phyloP scores from a whole-genome alignment of 2,888 invertebrate genomes.

The Ornithoptera priamus region DNA sequence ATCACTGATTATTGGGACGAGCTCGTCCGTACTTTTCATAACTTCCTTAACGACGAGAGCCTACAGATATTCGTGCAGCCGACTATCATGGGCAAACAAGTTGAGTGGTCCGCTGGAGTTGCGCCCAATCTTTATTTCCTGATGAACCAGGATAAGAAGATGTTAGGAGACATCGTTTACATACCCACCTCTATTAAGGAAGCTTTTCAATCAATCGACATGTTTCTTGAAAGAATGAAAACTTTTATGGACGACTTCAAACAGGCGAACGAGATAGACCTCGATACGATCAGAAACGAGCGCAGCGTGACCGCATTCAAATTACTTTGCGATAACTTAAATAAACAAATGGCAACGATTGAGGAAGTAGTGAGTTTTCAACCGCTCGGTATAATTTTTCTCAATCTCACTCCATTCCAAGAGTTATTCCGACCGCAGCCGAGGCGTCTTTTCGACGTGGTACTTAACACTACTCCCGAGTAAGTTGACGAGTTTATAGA shows the following conservation, averaged over 20 bases:
- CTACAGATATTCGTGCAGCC: slow-evolving; percentile 90
- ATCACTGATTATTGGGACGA: slow-evolving; percentile 84
- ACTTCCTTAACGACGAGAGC: slow-evolving; percentile 85
- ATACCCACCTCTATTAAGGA: slow-evolving; percentile 79
- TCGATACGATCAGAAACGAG: slow-evolving; percentile 82
- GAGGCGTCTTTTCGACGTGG: slow-evolving; percentile 82
- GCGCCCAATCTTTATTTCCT: slow-evolving; percentile 86
- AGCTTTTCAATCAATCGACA: slow-evolving; percentile 82
- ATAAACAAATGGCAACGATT: slow-evolving; percentile 84
- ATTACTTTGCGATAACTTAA: slow-evolving; percentile 83
- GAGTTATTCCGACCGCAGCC: slow-evolving; percentile 86
- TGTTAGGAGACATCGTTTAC: slow-evolving; percentile 77
- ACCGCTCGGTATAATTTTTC: slow-evolving; percentile 85
- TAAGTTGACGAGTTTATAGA: slow-evolving; percentile 51
- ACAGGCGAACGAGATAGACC: slow-evolving; percentile 84
- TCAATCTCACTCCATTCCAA: slow-evolving; percentile 86
- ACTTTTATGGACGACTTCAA: slow-evolving; percentile 83
- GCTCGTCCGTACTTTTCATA: slow-evolving; percentile 83
- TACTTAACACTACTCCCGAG: slow-evolving; percentile 83
- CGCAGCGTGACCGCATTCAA: slow-evolving; percentile 84
- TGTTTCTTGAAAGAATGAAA: slow-evolving; percentile 84
- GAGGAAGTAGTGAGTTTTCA: slow-evolving; percentile 83
- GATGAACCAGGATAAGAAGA: slow-evolving; percentile 83
- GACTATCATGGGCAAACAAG: slow-evolving; percentile 89
- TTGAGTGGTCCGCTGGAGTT: slow-evolving; percentile 86